A percentile compares a stretch with the other conserved stretches of the same genome.
phyloP scores from a whole-genome alignment of 1,140 invertebrate genomes.

The Dolichoris vasculosae region DNA sequence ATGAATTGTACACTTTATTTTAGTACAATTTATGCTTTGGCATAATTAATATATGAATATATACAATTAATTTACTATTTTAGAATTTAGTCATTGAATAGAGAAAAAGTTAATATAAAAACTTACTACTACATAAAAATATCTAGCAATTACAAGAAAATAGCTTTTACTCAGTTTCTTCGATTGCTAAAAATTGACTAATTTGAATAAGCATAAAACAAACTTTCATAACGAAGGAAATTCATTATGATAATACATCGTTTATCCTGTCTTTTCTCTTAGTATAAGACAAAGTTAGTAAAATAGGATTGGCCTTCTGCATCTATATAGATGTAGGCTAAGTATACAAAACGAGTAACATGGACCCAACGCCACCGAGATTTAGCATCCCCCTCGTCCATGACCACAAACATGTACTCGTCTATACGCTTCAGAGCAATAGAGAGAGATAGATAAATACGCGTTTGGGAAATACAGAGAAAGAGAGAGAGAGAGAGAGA shows the following conservation, averaged over 20 bases:
- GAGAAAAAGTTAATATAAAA: too few species aligned
- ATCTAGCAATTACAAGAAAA: too few species aligned
- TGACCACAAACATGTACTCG: slow-evolving; percentile 11
- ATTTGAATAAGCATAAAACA: neutral
- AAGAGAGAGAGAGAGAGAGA: neutral
- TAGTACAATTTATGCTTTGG: too few species aligned
- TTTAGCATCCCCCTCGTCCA: slow-evolving; percentile 23
- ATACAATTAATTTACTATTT: too few species aligned
- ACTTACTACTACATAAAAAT: too few species aligned
- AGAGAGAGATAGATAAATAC: too few species aligned
- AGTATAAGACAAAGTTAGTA: slow-evolving; percentile 17
- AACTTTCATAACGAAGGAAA: neutral
- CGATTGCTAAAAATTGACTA: too few species aligned
- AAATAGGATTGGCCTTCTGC: neutral
- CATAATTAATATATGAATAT: too few species aligned
- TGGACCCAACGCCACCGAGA: slow-evolving; percentile 3
- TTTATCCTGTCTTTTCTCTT: neutral
- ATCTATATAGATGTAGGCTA: neutral
- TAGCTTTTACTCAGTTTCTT: too few species aligned
- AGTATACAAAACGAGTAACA: slow-evolving; percentile 1
- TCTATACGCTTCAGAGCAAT: neutral
- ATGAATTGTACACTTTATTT: too few species aligned
- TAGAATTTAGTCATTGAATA: too few species aligned
- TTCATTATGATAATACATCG: slow-evolving; percentile 11
- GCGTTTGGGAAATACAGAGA: too few species aligned